Base-by-base conservation (phyloP, 1,140 invertebrate species). In the Bombus pyrosoma region DNA sequence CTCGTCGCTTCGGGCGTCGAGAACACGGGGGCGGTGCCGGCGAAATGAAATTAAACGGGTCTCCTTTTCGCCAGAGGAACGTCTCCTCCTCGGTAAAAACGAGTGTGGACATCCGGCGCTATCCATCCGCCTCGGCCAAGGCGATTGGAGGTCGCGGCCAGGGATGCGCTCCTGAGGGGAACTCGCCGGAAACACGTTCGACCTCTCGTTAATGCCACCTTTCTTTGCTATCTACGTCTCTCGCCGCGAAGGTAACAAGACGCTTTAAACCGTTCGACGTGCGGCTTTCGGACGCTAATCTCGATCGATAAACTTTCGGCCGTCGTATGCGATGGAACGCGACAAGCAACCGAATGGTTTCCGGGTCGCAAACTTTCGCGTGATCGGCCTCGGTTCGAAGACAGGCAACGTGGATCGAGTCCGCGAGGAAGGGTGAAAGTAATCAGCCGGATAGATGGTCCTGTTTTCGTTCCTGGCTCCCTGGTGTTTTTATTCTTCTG, bases 41-140 rank as follows among this genome's bases (percentile, higher is more conserved):
- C 72, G 66, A 89, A 91, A 91, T 91, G 90, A 91, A 91, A 91
- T 91, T 91, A 91, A 91, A 91, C 89, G 85, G 89, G 39, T 87
- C 79, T 85, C 76, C 87, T 85, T 89, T 91, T 87, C 87, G 69
- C 64, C 86, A 57, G 57, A 53, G 81, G 78, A 83, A 39, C 83
- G 81, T 90, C 86, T 76, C 80, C 77, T 82, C 22, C 66, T 32
- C 75, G 85, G 82, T 87, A 91, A 91, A 91, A 91, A 90, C 89
- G 90, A 85, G 89, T 66, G 90, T 91, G 89, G 89, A 91, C 89
- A 90, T 90, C 87, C 87, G 87, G 71, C 72, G 57, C 75, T 90
- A 81, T 86, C 86, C 37, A 37, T 9, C 22, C 41, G 53, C 32
- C 9, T n/a, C n/a, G 32, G 15, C 28, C 9, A 34, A 32, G 47